Evolutionary conservation across 2,888 invertebrate species (phyloP).

Genomic region (Cynaeus angustus): DNA sequence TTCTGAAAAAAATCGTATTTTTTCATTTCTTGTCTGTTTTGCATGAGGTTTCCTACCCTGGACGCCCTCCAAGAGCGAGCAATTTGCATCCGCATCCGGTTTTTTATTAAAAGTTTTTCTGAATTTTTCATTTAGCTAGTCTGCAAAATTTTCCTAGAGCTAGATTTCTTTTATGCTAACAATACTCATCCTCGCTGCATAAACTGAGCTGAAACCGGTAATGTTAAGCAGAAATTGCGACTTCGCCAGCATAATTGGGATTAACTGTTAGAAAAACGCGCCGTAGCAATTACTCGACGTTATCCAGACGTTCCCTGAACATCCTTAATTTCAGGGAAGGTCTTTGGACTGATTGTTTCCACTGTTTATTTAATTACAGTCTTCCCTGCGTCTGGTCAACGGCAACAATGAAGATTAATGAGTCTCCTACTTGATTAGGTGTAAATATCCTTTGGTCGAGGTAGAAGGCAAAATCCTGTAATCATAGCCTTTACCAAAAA

Average conservation of each 20-base stretch:
- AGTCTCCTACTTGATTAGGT: constrained; percentile 62
- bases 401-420: constrained; percentile 65
- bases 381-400: constrained; percentile 58
- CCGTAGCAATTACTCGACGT: constrained; percentile 25
- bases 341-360: constrained; percentile 61
- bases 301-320: constrained; percentile 39
- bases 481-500: constrained; percentile 34
- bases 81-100: background rate
- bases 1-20: too few species aligned
- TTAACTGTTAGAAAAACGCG: constrained; percentile 24
- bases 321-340: constrained; percentile 57
- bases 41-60: too few species aligned
- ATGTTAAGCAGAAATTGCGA: constrained; percentile 22
- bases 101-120: background rate
- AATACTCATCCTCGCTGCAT: background rate
- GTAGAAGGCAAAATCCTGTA: constrained; percentile 39
- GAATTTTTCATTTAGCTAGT: background rate
- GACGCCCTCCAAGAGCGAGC: background rate
- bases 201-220: constrained; percentile 4
- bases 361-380: constrained; percentile 63
- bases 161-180: constrained; percentile 4
- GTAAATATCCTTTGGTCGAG: constrained; percentile 56
- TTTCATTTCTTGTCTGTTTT: too few species aligned
- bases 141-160: background rate
- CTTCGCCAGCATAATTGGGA: constrained; percentile 13